Base-by-base conservation (phyloP, 2,797 vertebrate genomes). In the Peromyscus melanophrys region DNA sequence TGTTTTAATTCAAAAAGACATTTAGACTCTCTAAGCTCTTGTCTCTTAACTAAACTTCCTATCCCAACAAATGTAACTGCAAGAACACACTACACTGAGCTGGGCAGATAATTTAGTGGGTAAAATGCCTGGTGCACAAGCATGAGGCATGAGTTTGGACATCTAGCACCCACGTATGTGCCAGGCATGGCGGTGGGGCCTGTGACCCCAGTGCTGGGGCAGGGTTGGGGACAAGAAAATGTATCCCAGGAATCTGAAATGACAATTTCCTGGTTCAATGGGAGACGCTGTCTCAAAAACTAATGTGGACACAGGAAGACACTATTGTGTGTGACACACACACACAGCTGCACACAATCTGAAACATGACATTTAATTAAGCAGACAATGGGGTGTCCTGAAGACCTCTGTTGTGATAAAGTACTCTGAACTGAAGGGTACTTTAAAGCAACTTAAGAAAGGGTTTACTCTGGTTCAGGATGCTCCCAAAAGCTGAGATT, bases 31-130 rank as follows among this genome's bases (percentile, higher is more conserved):
- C 49, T 83, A 89, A 89, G 21, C 40, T 77, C 49, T 55, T 55
- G 21, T 77, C 29, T 73, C 59, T 92, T 84, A 89, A 61, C n/a
- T 63, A 65, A 81, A 67, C 61, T 77, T 83, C 61, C 27, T 92
- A 25, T 65, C 25, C 69, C 34, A 95, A 67, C 12, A 89, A 77
- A 59, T 52, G 27, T 46, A 67, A 83, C 73, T 52, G n/a, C 49
- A 57, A 59, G 52, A 16, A 63, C 9, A 67, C 14, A 6, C 4
- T 31, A 8, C 40, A 76, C 16, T 40, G 63, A 31, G 8, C 83
- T 49, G 43, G 10, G 29, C 27, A 23, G 43, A 85, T 13, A 21
- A 12, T 3, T 49, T 17, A 14, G 43, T 67, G 61, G 82, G 29
- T 85, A 34, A 49, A 84, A 21, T 85, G 29, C 29, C 23, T 85